Evolutionary conservation across 1,140 invertebrate genomes (phyloP).

Genomic region (Chymomyza costata): DNA sequence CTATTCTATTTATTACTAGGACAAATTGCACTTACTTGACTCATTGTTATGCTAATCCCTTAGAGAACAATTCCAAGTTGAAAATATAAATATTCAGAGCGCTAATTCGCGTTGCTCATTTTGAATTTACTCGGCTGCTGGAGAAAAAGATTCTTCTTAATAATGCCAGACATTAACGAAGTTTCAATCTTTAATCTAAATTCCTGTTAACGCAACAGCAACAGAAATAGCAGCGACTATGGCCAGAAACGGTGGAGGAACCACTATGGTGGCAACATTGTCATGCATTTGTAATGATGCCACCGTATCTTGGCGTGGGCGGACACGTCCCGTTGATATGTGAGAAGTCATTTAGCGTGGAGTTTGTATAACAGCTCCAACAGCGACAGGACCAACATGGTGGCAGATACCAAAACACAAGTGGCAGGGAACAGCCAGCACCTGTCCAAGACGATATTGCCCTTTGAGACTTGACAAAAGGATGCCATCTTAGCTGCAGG

Average conservation of each 20-base stretch:
- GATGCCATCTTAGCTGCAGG: no score
- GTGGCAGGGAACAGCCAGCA: no score
- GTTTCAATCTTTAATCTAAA: constrained; percentile 71
- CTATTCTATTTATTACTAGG: no score
- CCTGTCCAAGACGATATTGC: no score
- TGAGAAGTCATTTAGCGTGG: constrained; percentile 69
- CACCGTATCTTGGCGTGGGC: constrained; percentile 26
- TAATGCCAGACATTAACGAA: constrained; percentile 69
- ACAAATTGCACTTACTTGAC: no score
- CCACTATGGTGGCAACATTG: constrained; percentile 43
- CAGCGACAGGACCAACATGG: constrained; percentile 42
- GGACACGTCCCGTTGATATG: constrained; percentile 47
- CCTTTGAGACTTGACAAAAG: no score
- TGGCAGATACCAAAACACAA: no score
- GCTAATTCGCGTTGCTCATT: constrained; percentile 43
- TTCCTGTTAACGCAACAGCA: constrained; percentile 39
- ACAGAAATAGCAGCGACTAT: constrained; percentile 16
- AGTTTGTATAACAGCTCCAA: constrained; percentile 63
- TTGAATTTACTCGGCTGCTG: constrained; percentile 34
- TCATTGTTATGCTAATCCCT: no score
- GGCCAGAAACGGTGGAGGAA: constrained; percentile 1
- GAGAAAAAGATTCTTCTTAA: constrained; percentile 58
- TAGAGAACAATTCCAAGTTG: no score
- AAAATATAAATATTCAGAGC: no score
- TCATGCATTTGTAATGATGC: constrained; percentile 73